Percentiles rank a stretch among this genome's conserved stretches.
These are phyloP conservation scores for Cryptotis parvus DNA, from an alignment of 2,113 vertebrate species.

Conservation along the genomic window DNA sequence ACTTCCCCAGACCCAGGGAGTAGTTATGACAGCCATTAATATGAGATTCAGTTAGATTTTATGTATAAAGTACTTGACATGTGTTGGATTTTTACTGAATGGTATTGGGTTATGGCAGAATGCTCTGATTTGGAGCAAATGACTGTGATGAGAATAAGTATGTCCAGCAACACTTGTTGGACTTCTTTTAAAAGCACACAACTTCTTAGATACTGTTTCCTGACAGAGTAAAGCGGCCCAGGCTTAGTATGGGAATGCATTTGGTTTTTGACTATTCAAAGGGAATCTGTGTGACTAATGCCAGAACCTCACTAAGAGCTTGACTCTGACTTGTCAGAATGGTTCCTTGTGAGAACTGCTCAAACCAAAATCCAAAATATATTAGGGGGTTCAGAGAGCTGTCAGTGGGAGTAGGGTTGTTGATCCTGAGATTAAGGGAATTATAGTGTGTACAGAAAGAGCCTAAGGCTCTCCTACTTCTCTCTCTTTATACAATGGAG, in stretches of 20 bases:
- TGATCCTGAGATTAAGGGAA: constrained; percentile 66
- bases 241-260: background rate
- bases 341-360: constrained; percentile 56
- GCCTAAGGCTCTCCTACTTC: constrained; percentile 12
- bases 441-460: constrained; percentile 50
- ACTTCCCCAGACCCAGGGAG: background rate
- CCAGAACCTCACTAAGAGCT: constrained; percentile 31
- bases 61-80: too few species aligned
- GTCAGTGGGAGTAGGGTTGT: background rate
- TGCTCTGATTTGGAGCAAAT: background rate
- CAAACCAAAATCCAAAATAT: constrained; percentile 43
- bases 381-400: background rate
- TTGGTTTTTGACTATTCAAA: background rate
- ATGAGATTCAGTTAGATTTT: constrained; percentile 6
- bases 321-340: constrained; percentile 49
- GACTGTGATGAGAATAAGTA: background rate
- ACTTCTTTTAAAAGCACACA: background rate
- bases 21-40: background rate
- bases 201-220: background rate
- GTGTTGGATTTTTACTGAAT: constrained; percentile 13
- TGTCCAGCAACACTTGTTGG: background rate
- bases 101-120: background rate
- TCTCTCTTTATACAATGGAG: constrained; percentile 37
- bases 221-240: background rate
- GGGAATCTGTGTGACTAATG: constrained; percentile 8